These are phyloP conservation scores for Crepidodera aurea DNA, from an alignment of 2,888 invertebrate genomes.

Conservation along the genomic window DNA sequence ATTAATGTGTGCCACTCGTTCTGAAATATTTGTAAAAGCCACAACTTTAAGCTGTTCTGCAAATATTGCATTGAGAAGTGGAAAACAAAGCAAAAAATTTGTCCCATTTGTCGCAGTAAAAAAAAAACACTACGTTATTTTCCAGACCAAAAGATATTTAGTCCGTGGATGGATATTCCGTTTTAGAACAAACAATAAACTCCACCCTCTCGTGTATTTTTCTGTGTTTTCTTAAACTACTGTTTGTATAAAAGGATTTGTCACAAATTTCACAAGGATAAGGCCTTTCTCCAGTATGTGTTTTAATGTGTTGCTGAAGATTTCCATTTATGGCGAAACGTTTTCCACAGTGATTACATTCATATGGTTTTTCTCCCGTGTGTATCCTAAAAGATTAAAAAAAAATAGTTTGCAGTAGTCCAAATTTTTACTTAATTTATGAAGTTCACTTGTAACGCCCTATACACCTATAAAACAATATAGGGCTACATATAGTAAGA, in stretches of 20 bases:
- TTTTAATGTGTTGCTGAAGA: not conserved
- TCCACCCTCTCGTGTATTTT: not conserved
- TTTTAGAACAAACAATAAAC: no score
- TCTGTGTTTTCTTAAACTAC: constrained; percentile 1
- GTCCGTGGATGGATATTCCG: no score
- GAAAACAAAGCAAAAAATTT: constrained; percentile 73
- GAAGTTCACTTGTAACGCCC: no score
- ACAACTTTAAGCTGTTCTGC: constrained; percentile 77
- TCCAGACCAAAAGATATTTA: no score
- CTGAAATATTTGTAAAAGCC: constrained; percentile 76
- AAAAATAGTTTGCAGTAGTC: no score
- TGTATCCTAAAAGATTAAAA: not conserved
- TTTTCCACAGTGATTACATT: not conserved
- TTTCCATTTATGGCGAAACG: not conserved
- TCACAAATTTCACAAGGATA: not conserved
- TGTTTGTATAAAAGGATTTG: not conserved
- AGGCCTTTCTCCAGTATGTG: not conserved
- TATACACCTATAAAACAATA: no score
- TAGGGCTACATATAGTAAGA: no score
- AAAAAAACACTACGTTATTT: no score
- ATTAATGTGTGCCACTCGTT: constrained; percentile 78
- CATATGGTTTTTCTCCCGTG: not conserved
- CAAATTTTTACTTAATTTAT: no score
- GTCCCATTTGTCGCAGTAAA: constrained; percentile 72
- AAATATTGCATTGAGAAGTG: constrained; percentile 74